Base-by-base conservation (phyloP, 2,113 vertebrate genomes). In the Ceyx margarethae region DNA sequence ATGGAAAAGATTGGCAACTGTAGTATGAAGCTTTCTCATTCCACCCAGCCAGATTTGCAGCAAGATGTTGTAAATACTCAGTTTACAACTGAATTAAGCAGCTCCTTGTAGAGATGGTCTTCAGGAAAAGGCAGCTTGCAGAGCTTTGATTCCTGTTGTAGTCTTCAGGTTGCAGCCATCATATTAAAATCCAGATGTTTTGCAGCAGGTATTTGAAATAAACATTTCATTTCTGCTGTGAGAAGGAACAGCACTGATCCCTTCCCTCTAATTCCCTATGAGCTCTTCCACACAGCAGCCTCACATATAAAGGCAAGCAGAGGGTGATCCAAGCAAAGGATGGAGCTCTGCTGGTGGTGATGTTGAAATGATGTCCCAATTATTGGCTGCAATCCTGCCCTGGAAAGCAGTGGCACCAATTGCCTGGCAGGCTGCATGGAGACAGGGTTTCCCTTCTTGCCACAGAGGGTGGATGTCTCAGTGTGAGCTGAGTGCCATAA, bases 1-100 rank as follows among this genome's bases (percentile, higher is more conserved):
- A 95, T 92, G 93, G 91, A 91, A 95, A 87, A 79, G 13, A 66
- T 92, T 95, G 90, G 94, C 85, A 91, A 58, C 72, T 82, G 37
- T 91, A 79, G 56, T 69, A 62, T 69, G 73, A 69, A 87, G 28
- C 71, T 95, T 95, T 84, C 50, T 96, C 67, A 94, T 94, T 95
- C 46, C 26, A 69, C 51, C 28, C 81, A 82, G 79, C 46, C 31
- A 94, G 80, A 92, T 60, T 92, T 94, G 76, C 89, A 90, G 56
- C 64, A 93, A 93, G 77, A 86, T 67, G 64, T 37, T 90, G 9
- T 23, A 66, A 57, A 20, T 57, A 26, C 35, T 89, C 1, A 0
- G n/a, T 73, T 95, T 96, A 86, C 68, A 85, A 87, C 66, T 67
- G 74, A 91, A 67, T 69, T 78, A 88, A 85, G 46, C 16, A 54